Evolutionary conservation across 2,888 invertebrate genomes (phyloP), one percentile per base, ranked within the genome.

Genomic region (Lamproptera curius): DNA sequence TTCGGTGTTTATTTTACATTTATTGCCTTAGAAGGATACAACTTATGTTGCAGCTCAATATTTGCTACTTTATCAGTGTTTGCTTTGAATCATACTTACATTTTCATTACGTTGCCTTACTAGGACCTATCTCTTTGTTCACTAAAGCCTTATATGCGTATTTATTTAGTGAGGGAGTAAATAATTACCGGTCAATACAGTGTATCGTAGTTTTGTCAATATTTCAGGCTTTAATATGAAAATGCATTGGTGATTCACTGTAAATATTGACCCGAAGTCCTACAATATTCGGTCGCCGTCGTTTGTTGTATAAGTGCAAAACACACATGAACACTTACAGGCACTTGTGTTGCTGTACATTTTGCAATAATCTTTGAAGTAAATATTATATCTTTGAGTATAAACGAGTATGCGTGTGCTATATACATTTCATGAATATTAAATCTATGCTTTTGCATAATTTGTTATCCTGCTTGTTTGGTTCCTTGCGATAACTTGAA

Each of bases 221-320:
- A 46, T 23, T 26, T 13, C 2, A 35, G 16, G 9, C n/a, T 23
- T 40, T 40, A 46, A 46, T 40, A 46, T 15, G 39, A 39, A 46
- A 40, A 46, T 46, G 35, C 46, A 40, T 28, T 16, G 40, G 23
- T 15, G 34, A 46, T 40, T 26, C 40, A 35, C 40, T 16, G 26
- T 35, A 46, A 46, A 46, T n/a, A 26, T 46, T 46, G 23, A 13
- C 26, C 40, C 26, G 13, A 11, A 39, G 45, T 45, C n/a, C 23
- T 23, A 39, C 15, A 46, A 46, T 46, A 46, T 46, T 46, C 13
- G n/a, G 40, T 35, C 35, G 23, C 1, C 6, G 3, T 16, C 13
- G 20, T 20, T 20, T 20, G 20, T 5, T n/a, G n/a, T n/a, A n/a
- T 3, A 6, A 20, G 20, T 31, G 11, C n/a, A n/a, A 28, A 10